These are phyloP conservation scores for Micrastur ruficollis DNA, from an alignment of 2,797 vertebrate genomes.

Conservation along the genomic window DNA sequence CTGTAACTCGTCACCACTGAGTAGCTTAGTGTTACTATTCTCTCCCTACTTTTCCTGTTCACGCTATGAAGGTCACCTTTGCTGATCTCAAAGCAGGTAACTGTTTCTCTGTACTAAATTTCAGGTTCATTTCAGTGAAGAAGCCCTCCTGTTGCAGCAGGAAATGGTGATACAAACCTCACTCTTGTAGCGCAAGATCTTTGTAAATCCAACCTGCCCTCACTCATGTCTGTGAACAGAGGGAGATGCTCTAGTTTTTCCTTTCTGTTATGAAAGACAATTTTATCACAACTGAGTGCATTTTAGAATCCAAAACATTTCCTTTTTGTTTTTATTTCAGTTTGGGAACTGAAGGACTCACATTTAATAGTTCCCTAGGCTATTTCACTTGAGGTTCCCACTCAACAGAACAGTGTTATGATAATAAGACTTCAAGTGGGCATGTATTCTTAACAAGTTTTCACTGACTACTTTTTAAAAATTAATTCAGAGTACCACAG, in stretches of 20 bases:
- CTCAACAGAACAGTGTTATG: not conserved
- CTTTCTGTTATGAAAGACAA: not conserved
- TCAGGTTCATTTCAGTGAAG: not conserved
- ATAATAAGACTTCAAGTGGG: not conserved
- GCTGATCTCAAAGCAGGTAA: not conserved
- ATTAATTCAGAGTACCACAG: not conserved
- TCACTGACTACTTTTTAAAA: not conserved
- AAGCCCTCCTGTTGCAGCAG: not conserved
- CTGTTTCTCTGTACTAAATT: not conserved
- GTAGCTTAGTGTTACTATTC: not conserved
- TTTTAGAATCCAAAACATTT: not conserved
- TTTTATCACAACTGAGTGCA: not conserved
- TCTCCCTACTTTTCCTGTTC: not conserved
- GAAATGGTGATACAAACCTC: not conserved
- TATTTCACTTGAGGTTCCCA: not conserved
- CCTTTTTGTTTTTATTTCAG: not conserved
- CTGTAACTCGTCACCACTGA: not conserved
- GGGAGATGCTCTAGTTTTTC: not conserved
- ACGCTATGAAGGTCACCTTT: not conserved
- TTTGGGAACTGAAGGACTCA: not conserved
- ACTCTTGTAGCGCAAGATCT: not conserved
- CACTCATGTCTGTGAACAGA: not conserved
- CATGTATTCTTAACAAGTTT: not conserved
- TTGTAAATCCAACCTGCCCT: fast-evolving
- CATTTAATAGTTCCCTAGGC: not conserved